A percentile compares a stretch with the other conserved stretches of the same genome.
phyloP scores from a whole-genome alignment of 1,140 invertebrate genomes.

The Drosophila sturtevanti region DNA sequence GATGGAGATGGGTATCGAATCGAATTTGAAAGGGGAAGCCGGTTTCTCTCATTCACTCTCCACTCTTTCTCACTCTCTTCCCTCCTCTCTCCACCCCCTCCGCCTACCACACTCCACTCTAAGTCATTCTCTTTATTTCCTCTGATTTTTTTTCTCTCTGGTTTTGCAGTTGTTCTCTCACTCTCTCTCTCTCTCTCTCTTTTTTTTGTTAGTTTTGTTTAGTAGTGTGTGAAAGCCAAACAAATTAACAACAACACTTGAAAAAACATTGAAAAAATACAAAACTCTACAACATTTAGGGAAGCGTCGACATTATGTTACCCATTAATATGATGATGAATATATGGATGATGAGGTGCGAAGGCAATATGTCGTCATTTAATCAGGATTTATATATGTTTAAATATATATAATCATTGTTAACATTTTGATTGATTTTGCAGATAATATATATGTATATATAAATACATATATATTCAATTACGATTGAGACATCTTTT shows the following conservation, averaged over 20 bases:
- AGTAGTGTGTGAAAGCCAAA: slow-evolving; percentile 72
- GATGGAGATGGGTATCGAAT: slow-evolving; percentile 12
- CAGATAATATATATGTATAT: too few species aligned
- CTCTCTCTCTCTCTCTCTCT: slow-evolving; percentile 10
- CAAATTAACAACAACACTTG: slow-evolving; percentile 76
- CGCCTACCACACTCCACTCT: too few species aligned
- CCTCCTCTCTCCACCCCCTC: not conserved
- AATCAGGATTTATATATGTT: too few species aligned
- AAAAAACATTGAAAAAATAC: slow-evolving; percentile 51
- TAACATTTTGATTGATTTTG: too few species aligned
- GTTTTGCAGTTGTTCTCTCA: not conserved
- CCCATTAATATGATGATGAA: not conserved
- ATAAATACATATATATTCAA: too few species aligned
- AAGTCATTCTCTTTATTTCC: not conserved
- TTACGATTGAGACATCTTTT: too few species aligned
- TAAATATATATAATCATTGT: too few species aligned
- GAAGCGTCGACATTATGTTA: not conserved
- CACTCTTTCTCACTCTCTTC: not conserved
- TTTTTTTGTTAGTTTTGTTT: slow-evolving; percentile 44
- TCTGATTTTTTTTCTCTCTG: not conserved
- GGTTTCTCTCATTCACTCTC: slow-evolving; percentile 25
- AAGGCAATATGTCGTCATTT: too few species aligned
- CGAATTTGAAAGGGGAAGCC: slow-evolving; percentile 34
- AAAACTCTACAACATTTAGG: not conserved
- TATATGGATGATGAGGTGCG: too few species aligned